A percentile compares a stretch with the other conserved stretches of the same genome.
phyloP scores from a whole-genome alignment of 2,888 invertebrate genomes.

The Drosophila neutralis region DNA sequence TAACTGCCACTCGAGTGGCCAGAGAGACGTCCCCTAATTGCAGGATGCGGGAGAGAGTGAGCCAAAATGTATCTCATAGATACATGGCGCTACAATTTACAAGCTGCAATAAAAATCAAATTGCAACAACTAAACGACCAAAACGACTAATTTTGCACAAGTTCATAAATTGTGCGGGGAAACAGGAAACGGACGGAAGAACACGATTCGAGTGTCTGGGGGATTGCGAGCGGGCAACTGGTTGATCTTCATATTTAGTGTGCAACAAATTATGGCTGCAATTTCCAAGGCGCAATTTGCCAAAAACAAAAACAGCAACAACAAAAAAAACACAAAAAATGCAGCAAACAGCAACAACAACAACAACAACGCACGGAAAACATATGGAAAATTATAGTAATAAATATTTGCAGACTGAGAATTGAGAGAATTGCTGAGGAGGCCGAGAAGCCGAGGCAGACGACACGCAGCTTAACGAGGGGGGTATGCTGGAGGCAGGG shows the following conservation, averaged over 20 bases:
- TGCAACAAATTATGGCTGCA: constrained; percentile 75
- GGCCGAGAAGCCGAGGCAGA: constrained; percentile 5
- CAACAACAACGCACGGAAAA: constrained; percentile 59
- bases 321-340: constrained; percentile 55
- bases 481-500: neutral
- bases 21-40: constrained; percentile 43
- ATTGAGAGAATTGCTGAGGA: constrained; percentile 25
- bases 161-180: constrained; percentile 68
- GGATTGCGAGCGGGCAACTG: constrained; percentile 23
- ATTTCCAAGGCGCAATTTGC: constrained; percentile 78
- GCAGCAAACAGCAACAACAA: constrained; percentile 4
- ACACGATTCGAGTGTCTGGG: neutral
- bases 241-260: constrained; percentile 79
- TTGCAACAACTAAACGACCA: constrained; percentile 78
- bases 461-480: constrained; percentile 54
- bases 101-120: constrained; percentile 75
- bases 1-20: constrained; percentile 21
- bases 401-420: constrained; percentile 65
- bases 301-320: constrained; percentile 47
- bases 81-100: constrained; percentile 53
- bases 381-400: constrained; percentile 80
- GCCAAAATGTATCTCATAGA: constrained; percentile 65
- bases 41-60: constrained; percentile 34
- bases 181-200: constrained; percentile 20
- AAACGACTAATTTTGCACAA: constrained; percentile 80